phyloP scores from a whole-genome alignment of 2,113 vertebrate genomes.

The Hystrix cristata region DNA sequence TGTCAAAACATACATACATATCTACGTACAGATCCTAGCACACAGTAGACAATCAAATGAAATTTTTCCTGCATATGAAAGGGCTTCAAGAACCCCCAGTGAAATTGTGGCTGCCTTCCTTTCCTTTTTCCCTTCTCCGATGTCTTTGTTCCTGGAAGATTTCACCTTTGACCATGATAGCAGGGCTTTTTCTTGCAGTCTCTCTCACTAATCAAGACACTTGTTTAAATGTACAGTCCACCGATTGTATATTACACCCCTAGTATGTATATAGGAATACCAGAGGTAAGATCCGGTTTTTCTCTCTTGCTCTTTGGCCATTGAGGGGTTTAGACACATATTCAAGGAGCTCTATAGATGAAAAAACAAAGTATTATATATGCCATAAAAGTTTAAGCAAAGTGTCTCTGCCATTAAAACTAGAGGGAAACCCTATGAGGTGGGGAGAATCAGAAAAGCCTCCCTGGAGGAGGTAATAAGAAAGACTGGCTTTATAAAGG shows the following conservation, averaged over 20 bases:
- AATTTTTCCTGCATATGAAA: not conserved
- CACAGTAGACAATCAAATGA: not conserved
- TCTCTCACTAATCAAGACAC: not conserved
- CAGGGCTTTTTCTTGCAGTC: not conserved
- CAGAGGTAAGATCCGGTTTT: constrained; percentile 30
- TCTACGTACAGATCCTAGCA: not conserved
- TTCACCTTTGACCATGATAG: not conserved
- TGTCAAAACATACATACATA: not conserved
- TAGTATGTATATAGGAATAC: not conserved
- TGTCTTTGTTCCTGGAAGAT: not conserved
- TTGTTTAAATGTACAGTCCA: not conserved
- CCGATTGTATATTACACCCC: not conserved
- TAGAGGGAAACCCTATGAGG: not conserved
- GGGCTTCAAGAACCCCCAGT: not conserved
- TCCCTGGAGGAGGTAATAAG: constrained; percentile 30
- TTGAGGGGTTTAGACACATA: not conserved
- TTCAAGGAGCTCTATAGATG: not conserved
- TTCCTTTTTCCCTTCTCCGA: not conserved
- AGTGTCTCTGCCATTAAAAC: constrained; percentile 12
- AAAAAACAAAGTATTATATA: constrained; percentile 17
- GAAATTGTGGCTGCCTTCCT: not conserved
- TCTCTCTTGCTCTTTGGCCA: constrained; percentile 36
- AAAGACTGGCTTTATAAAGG: not conserved
- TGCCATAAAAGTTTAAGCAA: not conserved
- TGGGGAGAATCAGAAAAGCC: constrained; percentile 21